Base-by-base conservation (phyloP, 1,140 invertebrate species). In the Rhyacophila brunnea region DNA sequence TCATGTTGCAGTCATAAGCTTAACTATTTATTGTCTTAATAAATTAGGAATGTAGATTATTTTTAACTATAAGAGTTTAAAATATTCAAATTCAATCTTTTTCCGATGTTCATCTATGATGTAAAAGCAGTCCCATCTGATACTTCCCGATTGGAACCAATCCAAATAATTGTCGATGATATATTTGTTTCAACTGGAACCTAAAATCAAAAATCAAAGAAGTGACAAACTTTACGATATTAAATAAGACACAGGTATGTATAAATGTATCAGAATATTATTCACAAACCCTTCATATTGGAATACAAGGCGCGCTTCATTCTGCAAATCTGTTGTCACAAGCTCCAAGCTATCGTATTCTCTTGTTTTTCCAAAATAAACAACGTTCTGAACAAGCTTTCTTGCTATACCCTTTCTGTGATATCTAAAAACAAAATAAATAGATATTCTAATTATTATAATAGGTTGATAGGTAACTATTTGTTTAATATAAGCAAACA, bases 111-210 rank as follows among this genome's bases (percentile, higher is more conserved):
- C 11, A 40, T 40, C 3, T 40, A n/a, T n/a, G 38, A 13, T n/a
- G 38, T 4, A 40, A n/a, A 40, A 15, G 43, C 4, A 53, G 28
- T 11, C 44, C 45, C 55, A 60, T 56, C 34, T 64, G 57, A 42
- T 56, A 64, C 51, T 60, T 64, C 43, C 62, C 62, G 11, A 64
- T n/a, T 4, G 62, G 42, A 10, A 60, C 43, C 9, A 60, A n/a
- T 13, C 57, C 58, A 6, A 60, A 38, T 35, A 64, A 50, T 38
- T 52, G 57, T 3, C 57, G 46, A 15, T 64, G 62, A 38, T 64
- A 64, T 15, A 64, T 64, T 42, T 64, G 51, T 17, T 57, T 64
- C 46, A 64, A 35, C 35, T 53, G 55, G 35, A 64, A 64, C 5
- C 62, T 64, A 40, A 19, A 54, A 54, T 1, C 4, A 54, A 28